Percentiles rank a stretch among this genome's conserved stretches.
phyloP scores from a whole-genome alignment of 2,888 invertebrate genomes.

The Lepidochrysops patricia region DNA sequence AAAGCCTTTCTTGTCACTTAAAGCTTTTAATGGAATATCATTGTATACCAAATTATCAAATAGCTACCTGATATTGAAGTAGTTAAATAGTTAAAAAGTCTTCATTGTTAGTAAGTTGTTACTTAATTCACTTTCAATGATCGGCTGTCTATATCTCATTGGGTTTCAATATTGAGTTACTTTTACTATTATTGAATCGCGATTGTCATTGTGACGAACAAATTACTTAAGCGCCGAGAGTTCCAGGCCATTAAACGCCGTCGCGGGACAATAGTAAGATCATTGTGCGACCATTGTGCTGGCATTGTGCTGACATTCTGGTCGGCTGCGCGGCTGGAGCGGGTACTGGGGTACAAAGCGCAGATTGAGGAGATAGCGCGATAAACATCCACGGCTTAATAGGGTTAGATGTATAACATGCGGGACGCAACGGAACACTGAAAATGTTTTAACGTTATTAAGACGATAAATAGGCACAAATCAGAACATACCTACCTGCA shows the following conservation, averaged over 20 bases:
- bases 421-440: background rate
- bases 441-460: too few species aligned
- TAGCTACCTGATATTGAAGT: too few species aligned
- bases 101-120: too few species aligned
- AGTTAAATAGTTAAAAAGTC: too few species aligned
- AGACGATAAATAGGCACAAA: too few species aligned
- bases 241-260: background rate
- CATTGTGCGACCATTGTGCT: too few species aligned
- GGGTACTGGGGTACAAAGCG: background rate
- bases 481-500: too few species aligned
- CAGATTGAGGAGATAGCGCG: background rate
- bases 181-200: background rate
- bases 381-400: background rate
- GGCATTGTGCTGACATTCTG: background rate
- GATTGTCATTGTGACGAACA: background rate
- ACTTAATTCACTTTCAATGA: background rate
- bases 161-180: background rate
- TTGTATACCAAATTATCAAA: too few species aligned
- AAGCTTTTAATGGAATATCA: too few species aligned
- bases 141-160: background rate
- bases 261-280: background rate
- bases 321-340: background rate
- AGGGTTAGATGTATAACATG: background rate
- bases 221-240: conserved; percentile 1
- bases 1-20: too few species aligned